These are phyloP conservation scores for Helicoverpa armigera DNA, from an alignment of 1,140 invertebrate species.

Conservation along the genomic window DNA sequence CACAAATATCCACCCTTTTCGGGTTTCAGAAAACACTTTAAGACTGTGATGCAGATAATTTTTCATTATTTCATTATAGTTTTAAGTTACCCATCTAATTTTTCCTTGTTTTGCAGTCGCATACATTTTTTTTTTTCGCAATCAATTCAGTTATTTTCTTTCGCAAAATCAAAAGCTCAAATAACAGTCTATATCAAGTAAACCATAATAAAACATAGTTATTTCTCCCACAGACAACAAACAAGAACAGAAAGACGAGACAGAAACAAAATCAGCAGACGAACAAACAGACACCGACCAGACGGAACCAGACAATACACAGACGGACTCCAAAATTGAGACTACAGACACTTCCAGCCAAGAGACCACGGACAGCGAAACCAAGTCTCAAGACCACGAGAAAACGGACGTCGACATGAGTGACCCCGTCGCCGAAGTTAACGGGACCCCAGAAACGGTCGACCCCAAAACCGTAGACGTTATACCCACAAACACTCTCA, in stretches of 20 bases:
- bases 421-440: constrained; percentile 54
- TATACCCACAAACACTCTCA: constrained; percentile 55
- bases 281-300: constrained; percentile 46
- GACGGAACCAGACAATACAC: constrained; percentile 51
- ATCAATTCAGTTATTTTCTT: too few species aligned
- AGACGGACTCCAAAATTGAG: constrained; percentile 59
- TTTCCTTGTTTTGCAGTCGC: too few species aligned
- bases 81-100: too few species aligned
- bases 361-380: constrained; percentile 64
- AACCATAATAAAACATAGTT: too few species aligned
- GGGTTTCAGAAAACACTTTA: too few species aligned
- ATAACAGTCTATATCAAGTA: too few species aligned
- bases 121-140: too few species aligned
- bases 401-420: constrained; percentile 51
- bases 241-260: constrained; percentile 63
- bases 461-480: constrained; percentile 58
- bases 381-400: constrained; percentile 42
- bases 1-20: too few species aligned
- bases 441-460: constrained; percentile 51
- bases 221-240: constrained; percentile 63
- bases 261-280: constrained; percentile 60
- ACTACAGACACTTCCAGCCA: constrained; percentile 75
- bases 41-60: too few species aligned
- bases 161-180: too few species aligned
- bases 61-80: too few species aligned